Evolutionary conservation across 2,113 vertebrate species (phyloP).

Genomic region (Chitala chitala): DNA sequence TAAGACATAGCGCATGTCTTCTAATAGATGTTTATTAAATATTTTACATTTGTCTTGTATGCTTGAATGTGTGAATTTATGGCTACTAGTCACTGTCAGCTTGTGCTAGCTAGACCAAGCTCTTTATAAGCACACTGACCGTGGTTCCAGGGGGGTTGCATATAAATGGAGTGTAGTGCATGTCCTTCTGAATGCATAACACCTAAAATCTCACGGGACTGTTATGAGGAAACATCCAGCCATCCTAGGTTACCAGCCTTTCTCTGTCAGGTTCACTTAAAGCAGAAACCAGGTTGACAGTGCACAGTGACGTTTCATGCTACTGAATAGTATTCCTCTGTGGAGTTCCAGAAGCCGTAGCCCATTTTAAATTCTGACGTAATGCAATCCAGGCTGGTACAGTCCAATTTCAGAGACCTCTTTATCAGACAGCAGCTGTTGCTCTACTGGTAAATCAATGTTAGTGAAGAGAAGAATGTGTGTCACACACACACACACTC

Average conservation of each 20-base stretch:
- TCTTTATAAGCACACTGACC: no score
- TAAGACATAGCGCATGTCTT: background rate
- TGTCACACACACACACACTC: no score
- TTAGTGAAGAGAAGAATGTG: no score
- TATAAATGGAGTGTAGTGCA: no score
- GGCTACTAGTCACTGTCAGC: no score
- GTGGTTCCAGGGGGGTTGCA: no score
- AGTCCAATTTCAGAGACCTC: background rate
- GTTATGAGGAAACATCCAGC: background rate
- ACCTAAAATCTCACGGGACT: background rate
- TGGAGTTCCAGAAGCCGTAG: background rate
- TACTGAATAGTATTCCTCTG: background rate
- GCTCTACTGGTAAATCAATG: no score
- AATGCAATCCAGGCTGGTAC: background rate
- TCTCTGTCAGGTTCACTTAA: background rate
- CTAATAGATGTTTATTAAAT: no score
- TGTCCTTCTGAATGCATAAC: background rate
- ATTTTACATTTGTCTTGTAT: no score
- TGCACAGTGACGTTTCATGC: background rate
- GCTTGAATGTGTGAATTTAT: no score
- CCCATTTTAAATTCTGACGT: background rate
- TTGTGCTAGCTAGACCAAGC: no score
- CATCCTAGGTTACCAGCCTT: background rate
- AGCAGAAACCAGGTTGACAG: background rate
- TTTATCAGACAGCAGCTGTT: no score